Conservation (phyloP, 2,797 vertebrate genomes). For the Platyrinchus mystaceus region DNA sequence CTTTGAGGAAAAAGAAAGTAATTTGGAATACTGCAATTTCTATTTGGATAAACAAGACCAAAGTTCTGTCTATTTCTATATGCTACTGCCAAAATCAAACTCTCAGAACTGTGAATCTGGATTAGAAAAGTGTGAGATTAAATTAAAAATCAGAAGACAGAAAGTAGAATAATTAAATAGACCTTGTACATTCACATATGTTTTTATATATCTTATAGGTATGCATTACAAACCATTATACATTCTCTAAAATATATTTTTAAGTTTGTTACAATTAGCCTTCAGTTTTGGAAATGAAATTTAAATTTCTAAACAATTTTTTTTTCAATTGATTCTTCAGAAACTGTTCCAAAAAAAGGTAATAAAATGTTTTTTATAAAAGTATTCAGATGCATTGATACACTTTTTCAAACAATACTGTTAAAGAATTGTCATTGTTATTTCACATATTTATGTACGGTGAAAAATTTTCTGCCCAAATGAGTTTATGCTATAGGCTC, state of each 20-base stretch:
- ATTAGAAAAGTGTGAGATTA: background rate
- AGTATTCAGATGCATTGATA: background rate
- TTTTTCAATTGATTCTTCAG: background rate
- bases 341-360: background rate
- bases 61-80: background rate
- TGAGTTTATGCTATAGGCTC: background rate
- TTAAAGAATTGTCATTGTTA: background rate
- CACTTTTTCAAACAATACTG: background rate
- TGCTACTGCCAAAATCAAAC: background rate
- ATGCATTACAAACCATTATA: background rate
- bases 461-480: background rate
- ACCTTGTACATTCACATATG: fast-evolving
- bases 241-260: background rate
- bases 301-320: background rate
- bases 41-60: background rate
- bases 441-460: fast-evolving
- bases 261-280: background rate
- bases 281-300: background rate
- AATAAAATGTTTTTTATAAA: background rate
- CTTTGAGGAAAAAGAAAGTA: background rate
- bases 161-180: background rate
- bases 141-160: background rate
- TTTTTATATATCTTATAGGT: background rate
- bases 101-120: background rate
- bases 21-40: background rate